phyloP scores from a whole-genome alignment of 1,140 invertebrate genomes.

The Holotrichia oblita region DNA sequence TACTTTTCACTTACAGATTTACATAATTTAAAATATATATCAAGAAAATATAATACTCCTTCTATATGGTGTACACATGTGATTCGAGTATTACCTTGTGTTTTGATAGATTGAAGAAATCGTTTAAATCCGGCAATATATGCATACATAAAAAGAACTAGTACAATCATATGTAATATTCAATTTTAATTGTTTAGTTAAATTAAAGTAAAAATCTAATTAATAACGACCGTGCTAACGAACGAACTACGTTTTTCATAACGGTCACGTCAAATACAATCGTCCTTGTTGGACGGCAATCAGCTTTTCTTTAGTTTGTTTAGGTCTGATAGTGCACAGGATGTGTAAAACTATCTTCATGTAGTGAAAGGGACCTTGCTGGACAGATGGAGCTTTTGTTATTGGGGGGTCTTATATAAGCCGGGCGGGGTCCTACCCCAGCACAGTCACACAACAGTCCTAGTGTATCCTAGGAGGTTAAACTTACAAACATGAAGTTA shows the following conservation, averaged over 20 bases:
- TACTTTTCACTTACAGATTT: not conserved
- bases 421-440: constrained; percentile 47
- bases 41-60: not conserved
- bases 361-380: constrained; percentile 60
- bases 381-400: constrained; percentile 52
- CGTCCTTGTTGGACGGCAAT: not conserved
- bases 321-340: constrained; percentile 22
- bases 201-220: not conserved
- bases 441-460: constrained; percentile 57
- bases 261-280: not conserved
- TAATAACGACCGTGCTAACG: not conserved
- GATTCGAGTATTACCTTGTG: not conserved
- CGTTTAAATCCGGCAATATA: not conserved
- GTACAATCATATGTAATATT: not conserved
- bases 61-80: not conserved
- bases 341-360: constrained; percentile 35
- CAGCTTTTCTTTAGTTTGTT: constrained; percentile 16
- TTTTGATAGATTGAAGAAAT: not conserved
- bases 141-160: not conserved
- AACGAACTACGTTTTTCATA: not conserved
- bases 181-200: not conserved
- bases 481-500: constrained; percentile 55
- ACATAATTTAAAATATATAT: too few species aligned
- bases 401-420: constrained; percentile 58
- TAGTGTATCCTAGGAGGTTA: constrained; percentile 57